These are phyloP conservation scores for Podabrus alpinus DNA, from an alignment of 2,888 invertebrate genomes.

Conservation along the genomic window DNA sequence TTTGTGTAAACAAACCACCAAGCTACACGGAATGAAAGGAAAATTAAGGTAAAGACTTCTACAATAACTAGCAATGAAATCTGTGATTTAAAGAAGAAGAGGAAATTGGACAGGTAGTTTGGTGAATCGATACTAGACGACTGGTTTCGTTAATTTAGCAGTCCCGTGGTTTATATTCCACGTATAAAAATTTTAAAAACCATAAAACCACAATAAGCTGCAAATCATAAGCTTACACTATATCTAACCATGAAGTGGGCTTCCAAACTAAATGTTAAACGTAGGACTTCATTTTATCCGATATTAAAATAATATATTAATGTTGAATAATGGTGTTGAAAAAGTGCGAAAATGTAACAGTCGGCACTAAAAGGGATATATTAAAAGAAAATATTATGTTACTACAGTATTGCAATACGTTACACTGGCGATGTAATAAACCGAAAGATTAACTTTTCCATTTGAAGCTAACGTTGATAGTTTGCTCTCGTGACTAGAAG, in stretches of 20 bases:
- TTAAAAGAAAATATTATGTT: neutral
- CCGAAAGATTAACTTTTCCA: conserved; percentile 1
- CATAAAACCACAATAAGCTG: too few species aligned
- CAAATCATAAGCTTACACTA: too few species aligned
- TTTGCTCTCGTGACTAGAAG: neutral
- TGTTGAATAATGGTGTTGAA: too few species aligned
- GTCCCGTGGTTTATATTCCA: neutral
- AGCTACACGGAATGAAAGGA: too few species aligned
- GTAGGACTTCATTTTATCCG: neutral
- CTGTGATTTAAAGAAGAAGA: neutral
- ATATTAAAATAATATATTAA: neutral
- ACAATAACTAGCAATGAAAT: neutral
- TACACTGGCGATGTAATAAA: neutral
- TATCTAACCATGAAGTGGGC: too few species aligned
- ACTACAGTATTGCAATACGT: neutral
- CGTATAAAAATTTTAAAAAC: neutral
- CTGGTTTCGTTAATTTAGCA: neutral
- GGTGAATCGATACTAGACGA: neutral
- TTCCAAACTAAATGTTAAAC: neutral
- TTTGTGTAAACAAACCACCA: too few species aligned
- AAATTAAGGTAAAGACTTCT: neutral
- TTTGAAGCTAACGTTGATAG: neutral
- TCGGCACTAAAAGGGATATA: neutral
- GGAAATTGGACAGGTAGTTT: neutral
- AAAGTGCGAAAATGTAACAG: neutral